Conservation (phyloP, 2,888 invertebrate species). For the Stenodema calcarata region DNA sequence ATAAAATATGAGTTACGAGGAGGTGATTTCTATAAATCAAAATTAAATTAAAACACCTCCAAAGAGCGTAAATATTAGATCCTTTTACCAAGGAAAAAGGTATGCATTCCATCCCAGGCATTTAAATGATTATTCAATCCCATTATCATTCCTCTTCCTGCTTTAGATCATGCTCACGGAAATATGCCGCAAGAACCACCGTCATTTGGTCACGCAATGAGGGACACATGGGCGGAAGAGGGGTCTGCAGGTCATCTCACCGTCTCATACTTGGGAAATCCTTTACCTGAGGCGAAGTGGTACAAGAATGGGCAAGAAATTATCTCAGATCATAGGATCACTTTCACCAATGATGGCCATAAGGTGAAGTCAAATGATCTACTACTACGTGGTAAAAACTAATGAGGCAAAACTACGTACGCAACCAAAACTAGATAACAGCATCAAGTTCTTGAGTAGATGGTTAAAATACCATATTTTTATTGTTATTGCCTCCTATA, state of each 20-base stretch:
- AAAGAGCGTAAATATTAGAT: too few species aligned
- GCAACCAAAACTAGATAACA: too few species aligned
- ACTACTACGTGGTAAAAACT: not conserved
- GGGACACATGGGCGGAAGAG: slow-evolving; percentile 81
- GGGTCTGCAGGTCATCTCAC: slow-evolving; percentile 76
- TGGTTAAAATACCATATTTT: not conserved
- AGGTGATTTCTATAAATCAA: too few species aligned
- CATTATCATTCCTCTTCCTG: too few species aligned
- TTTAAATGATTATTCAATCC: too few species aligned
- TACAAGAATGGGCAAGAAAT: slow-evolving; percentile 76
- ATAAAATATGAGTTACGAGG: too few species aligned
- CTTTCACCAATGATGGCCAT: slow-evolving; percentile 83
- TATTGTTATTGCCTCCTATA: too few species aligned
- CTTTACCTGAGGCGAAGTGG: slow-evolving; percentile 81
- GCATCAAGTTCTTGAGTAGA: too few species aligned
- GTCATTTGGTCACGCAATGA: slow-evolving; percentile 74
- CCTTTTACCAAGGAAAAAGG: too few species aligned
- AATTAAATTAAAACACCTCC: too few species aligned
- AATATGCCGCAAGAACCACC: slow-evolving; percentile 78
- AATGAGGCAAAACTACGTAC: too few species aligned
- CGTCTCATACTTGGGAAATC: slow-evolving; percentile 80
- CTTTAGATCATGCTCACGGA: slow-evolving; percentile 65
- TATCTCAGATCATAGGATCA: slow-evolving; percentile 70
- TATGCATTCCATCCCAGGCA: too few species aligned
- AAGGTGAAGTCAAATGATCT: slow-evolving; percentile 63